A percentile compares a stretch with the other conserved stretches of the same genome.
Evolutionary conservation across 2,113 vertebrate species (phyloP).

Genomic region (Crotalus tigris): DNA sequence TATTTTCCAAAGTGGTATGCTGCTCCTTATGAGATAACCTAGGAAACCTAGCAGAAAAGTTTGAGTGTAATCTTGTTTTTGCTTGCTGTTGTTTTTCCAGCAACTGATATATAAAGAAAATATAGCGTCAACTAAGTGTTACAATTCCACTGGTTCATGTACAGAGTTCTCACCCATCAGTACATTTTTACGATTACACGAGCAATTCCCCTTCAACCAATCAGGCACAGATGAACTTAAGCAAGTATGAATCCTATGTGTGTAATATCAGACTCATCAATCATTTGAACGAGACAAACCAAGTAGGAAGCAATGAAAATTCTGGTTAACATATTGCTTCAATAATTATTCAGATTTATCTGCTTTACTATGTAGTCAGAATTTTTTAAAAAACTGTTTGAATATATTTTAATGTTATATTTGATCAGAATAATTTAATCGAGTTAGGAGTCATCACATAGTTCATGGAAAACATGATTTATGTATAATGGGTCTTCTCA

Average conservation of each 20-base stretch:
- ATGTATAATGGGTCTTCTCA: not conserved
- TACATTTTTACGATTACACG: not conserved
- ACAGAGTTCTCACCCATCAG: not conserved
- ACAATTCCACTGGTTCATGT: too few relatives aligned
- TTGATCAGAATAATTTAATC: slow-evolving; percentile 44
- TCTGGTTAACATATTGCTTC: not conserved
- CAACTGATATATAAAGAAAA: not conserved
- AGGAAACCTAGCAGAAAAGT: not conserved
- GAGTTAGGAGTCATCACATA: slow-evolving; percentile 50
- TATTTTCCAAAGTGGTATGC: not conserved
- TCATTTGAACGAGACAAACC: not conserved
- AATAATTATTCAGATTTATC: not conserved
- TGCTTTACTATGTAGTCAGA: not conserved
- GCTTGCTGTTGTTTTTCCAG: not conserved
- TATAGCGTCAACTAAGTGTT: not conserved
- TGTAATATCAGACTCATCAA: not conserved
- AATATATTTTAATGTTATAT: not conserved
- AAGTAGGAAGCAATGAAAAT: not conserved
- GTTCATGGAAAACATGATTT: slow-evolving; percentile 35
- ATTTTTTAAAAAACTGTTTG: slow-evolving; percentile 3
- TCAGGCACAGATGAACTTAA: not conserved
- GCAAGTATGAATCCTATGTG: not conserved
- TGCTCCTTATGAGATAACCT: not conserved
- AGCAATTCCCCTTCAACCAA: not conserved
- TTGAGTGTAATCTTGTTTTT: not conserved